Conservation (phyloP, 1,140 invertebrate genomes). For the Neodiprion fabricii region DNA sequence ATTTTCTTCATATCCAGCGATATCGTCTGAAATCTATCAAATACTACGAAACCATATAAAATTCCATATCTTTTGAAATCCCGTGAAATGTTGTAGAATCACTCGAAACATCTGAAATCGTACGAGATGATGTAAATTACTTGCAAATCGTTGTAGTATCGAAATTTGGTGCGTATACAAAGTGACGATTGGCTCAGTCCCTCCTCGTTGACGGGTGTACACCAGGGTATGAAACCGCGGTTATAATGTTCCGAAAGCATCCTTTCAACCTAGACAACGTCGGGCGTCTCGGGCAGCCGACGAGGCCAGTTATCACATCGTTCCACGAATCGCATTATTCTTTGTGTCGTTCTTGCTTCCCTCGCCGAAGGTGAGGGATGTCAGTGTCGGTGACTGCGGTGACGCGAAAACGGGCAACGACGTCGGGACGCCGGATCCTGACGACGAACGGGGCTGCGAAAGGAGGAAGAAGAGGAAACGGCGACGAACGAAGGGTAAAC, state of each 20-base stretch:
- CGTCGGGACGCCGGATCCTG: slow-evolving; percentile 16
- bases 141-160: too few species aligned
- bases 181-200: too few species aligned
- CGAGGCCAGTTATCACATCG: slow-evolving; percentile 37
- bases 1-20: too few species aligned
- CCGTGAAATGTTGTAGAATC: too few species aligned
- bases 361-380: slow-evolving; percentile 38
- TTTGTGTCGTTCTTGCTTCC: slow-evolving; percentile 27
- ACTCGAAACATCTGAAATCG: too few species aligned
- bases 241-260: not conserved
- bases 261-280: not conserved
- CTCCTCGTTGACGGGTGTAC: too few species aligned
- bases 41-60: too few species aligned
- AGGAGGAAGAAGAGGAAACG: slow-evolving; percentile 42
- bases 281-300: slow-evolving; percentile 27
- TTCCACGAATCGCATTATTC: slow-evolving; percentile 10
- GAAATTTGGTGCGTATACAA: too few species aligned
- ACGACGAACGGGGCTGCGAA: slow-evolving; percentile 2
- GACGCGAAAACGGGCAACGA: slow-evolving; percentile 29
- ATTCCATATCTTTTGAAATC: too few species aligned
- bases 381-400: not conserved
- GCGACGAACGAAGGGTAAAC: slow-evolving; percentile 44
- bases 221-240: too few species aligned
- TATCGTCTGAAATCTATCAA: too few species aligned
- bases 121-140: too few species aligned